These are phyloP conservation scores for Tetramorium bicarinatum DNA, from an alignment of 2,888 invertebrate genomes.

Conservation along the genomic window DNA sequence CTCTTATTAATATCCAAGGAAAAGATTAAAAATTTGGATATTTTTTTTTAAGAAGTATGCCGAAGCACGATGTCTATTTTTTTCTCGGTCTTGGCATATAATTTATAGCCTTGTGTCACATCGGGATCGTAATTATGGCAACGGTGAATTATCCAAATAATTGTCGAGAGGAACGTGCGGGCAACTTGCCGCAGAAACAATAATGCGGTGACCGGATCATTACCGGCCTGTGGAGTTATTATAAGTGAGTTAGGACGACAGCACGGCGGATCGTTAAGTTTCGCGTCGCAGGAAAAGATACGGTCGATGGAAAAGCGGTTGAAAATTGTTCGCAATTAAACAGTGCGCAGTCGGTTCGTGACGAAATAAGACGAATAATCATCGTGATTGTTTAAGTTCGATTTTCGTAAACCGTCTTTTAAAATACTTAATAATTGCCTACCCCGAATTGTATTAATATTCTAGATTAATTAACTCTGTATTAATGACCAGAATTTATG, in stretches of 20 bases:
- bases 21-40: background rate
- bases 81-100: conserved; percentile 14
- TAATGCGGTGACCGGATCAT: conserved; percentile 80
- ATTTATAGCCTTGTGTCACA: conserved; percentile 64
- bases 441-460: background rate
- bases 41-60: background rate
- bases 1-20: background rate
- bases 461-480: background rate
- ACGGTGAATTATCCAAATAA: conserved; percentile 80
- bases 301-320: conserved; percentile 64
- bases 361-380: conserved; percentile 33
- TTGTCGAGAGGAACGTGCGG: conserved; percentile 75
- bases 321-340: conserved; percentile 62
- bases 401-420: conserved; percentile 17
- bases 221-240: conserved; percentile 79
- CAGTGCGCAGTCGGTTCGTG: conserved; percentile 2
- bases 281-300: conserved; percentile 61
- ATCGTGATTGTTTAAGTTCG: conserved; percentile 22
- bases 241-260: conserved; percentile 81
- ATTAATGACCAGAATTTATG: background rate
- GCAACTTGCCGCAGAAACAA: conserved; percentile 80
- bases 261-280: conserved; percentile 67
- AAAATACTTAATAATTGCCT: conserved; percentile 12
- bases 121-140: conserved; percentile 58
- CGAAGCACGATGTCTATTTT: background rate